These are phyloP conservation scores for Setophaga kirtlandii DNA, from an alignment of 2,113 vertebrate species.

Conservation along the genomic window DNA sequence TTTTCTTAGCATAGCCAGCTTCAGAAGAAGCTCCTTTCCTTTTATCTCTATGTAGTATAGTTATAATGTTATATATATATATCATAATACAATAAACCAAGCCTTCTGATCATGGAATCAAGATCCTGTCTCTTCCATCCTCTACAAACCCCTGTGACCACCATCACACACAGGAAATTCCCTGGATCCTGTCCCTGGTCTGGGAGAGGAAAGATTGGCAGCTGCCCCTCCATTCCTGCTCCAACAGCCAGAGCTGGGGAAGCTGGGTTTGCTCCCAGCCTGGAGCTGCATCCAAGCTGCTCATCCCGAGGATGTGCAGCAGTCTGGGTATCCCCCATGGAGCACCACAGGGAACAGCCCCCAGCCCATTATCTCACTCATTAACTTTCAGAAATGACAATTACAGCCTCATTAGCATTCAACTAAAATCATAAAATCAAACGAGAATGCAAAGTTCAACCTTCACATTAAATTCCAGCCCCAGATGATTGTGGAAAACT, in stretches of 20 bases:
- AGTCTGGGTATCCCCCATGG: neutral
- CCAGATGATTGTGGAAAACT: fast-evolving
- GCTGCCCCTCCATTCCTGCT: neutral
- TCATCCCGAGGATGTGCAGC: neutral
- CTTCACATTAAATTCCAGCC: neutral
- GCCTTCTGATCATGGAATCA: too few species aligned
- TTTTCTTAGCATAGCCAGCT: too few species aligned
- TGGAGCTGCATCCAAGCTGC: neutral
- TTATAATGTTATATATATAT: too few species aligned
- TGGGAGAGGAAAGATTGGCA: neutral
- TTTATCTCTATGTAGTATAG: too few species aligned
- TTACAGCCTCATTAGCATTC: neutral
- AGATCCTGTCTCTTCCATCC: too few species aligned
- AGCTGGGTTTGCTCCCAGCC: neutral
- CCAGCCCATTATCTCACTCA: neutral
- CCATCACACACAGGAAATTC: too few species aligned
- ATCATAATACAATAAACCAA: too few species aligned
- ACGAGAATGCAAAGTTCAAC: neutral
- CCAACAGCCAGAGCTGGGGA: too few species aligned
- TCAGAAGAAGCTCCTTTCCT: too few species aligned
- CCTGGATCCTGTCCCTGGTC: neutral
- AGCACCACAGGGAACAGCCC: neutral
- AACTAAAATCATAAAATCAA: neutral
- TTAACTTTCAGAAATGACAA: neutral
- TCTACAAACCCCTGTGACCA: too few species aligned